A percentile compares a stretch with the other conserved stretches of the same genome.
Conservation (phyloP, 2,113 vertebrate genomes). For the Diphyllodes magnificus region DNA sequence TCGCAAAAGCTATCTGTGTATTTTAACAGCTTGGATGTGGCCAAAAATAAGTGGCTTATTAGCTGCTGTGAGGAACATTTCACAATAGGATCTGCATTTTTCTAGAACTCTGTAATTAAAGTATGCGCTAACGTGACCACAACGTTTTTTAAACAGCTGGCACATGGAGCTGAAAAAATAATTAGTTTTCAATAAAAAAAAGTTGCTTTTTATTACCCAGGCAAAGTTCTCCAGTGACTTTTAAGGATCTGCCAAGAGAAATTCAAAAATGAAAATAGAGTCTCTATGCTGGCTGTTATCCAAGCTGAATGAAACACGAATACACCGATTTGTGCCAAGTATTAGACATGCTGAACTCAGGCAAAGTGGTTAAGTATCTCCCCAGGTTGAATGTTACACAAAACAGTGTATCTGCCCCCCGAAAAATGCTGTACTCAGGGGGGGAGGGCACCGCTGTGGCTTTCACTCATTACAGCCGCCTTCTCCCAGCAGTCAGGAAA, state of each 20-base stretch:
- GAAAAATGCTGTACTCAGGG: neutral
- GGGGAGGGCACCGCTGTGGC: constrained; percentile 7
- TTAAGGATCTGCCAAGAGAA: constrained; percentile 77
- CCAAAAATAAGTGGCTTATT: constrained; percentile 24
- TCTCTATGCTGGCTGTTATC: constrained; percentile 66
- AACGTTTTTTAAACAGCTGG: constrained; percentile 73
- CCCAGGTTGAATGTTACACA: constrained; percentile 71
- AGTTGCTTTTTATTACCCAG: constrained; percentile 74
- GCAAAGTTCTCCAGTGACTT: constrained; percentile 76
- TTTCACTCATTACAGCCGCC: constrained; percentile 37
- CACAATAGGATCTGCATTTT: constrained; percentile 60
- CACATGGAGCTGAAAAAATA: constrained; percentile 71
- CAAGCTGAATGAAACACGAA: constrained; percentile 74
- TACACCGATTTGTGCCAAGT: constrained; percentile 64
- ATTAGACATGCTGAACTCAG: constrained; percentile 56
- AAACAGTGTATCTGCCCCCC: constrained; percentile 51
- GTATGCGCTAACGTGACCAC: constrained; percentile 62
- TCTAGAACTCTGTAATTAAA: constrained; percentile 65
- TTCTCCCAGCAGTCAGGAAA: constrained; percentile 67
- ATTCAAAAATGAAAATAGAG: constrained; percentile 76
- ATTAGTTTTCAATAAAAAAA: constrained; percentile 78
- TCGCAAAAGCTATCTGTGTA: neutral
- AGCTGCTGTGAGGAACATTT: constrained; percentile 39
- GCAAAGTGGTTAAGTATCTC: constrained; percentile 67
- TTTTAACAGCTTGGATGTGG: constrained; percentile 22